Evolutionary conservation across 2,113 vertebrate species (phyloP).

Genomic region (Pardalotus punctatus): DNA sequence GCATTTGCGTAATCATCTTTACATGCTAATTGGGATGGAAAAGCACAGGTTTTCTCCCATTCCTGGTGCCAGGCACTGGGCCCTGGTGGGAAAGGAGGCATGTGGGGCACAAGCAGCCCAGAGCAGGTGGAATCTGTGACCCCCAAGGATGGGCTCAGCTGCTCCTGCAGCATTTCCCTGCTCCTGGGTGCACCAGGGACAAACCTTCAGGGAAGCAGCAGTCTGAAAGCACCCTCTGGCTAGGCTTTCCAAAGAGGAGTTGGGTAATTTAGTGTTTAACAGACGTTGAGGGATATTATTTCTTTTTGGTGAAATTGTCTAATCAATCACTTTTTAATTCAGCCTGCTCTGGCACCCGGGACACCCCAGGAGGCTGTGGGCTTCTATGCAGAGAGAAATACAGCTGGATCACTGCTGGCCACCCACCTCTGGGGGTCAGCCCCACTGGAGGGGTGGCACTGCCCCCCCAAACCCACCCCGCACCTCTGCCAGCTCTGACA

Average conservation of each 20-base stretch:
- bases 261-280: slow-evolving; percentile 14
- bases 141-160: background rate
- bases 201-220: background rate
- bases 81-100: background rate
- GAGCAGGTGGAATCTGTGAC: background rate
- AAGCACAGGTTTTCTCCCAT: background rate
- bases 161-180: background rate
- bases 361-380: background rate
- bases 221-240: background rate
- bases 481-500: background rate
- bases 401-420: background rate
- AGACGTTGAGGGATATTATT: background rate
- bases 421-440: background rate
- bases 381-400: background rate
- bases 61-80: accelerated
- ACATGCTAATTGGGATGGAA: background rate
- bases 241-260: background rate
- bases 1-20: background rate
- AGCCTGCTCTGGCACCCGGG: background rate
- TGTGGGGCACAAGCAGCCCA: background rate
- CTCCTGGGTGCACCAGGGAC: background rate
- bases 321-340: slow-evolving; percentile 62
- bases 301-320: slow-evolving; percentile 21
- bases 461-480: background rate
- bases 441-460: accelerated